phyloP scores from a whole-genome alignment of 1,140 invertebrate genomes.

The Drosophila virilis region DNA sequence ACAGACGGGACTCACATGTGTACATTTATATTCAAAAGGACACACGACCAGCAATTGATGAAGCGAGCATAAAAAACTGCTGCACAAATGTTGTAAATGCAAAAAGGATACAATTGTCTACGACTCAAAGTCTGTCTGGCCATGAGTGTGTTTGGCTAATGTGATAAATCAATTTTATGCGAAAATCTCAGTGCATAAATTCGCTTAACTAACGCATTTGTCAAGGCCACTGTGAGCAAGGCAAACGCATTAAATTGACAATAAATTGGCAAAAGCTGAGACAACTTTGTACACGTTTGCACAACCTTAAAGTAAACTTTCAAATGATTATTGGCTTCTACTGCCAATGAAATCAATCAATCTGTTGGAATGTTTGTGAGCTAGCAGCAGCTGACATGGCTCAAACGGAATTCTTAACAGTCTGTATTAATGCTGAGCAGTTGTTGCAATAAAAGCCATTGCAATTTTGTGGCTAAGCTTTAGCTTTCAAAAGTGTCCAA shows the following conservation, averaged over 20 bases:
- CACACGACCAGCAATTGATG: constrained; percentile 54
- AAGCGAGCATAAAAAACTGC: constrained; percentile 32
- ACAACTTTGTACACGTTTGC: constrained; percentile 5
- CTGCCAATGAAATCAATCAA: background rate
- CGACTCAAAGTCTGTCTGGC: constrained; percentile 3
- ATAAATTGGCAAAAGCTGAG: constrained; percentile 26
- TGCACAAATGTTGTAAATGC: constrained; percentile 40
- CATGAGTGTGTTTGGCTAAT: constrained; percentile 60
- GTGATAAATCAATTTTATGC: constrained; percentile 82
- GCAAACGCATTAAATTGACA: constrained; percentile 31
- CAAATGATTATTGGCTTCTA: constrained; percentile 1
- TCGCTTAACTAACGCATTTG: constrained; percentile 80
- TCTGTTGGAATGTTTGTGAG: background rate
- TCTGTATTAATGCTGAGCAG: constrained; percentile 16
- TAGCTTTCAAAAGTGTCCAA: constrained; percentile 21
- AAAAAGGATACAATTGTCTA: constrained; percentile 52
- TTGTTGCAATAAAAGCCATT: constrained; percentile 10
- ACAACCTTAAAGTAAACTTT: background rate
- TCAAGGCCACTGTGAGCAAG: constrained; percentile 37
- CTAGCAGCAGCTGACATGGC: background rate
- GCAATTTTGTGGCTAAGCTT: constrained; percentile 1
- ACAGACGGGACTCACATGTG: constrained; percentile 24
- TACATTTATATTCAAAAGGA: constrained; percentile 56
- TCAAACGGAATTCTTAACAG: constrained; percentile 31
- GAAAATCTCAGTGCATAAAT: constrained; percentile 81